phyloP scores from a whole-genome alignment of 30 jellyfish, hydroid and myxozoan genomes.

The Turritopsis rubra region DNA sequence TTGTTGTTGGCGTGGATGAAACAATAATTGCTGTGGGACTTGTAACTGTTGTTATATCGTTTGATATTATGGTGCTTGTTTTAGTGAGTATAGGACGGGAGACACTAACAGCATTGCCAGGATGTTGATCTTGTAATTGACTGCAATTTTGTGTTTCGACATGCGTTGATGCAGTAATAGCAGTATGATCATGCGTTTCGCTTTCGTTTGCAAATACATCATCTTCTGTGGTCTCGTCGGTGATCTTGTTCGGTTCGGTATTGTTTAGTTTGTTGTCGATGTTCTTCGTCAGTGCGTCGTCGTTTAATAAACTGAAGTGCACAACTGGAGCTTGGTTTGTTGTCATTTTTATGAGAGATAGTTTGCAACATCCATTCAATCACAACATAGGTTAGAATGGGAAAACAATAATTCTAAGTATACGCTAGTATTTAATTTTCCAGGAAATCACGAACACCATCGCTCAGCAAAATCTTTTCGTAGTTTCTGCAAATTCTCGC shows the following conservation, averaged over 20 bases:
- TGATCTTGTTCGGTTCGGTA: conserved; percentile 19
- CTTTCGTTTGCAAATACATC: conserved; percentile 41
- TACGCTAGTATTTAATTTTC: background rate
- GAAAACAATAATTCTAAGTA: background rate
- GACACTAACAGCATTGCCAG: background rate
- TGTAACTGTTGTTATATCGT: background rate
- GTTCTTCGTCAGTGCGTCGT: conserved; percentile 21
- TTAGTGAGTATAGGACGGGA: background rate
- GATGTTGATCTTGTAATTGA: background rate
- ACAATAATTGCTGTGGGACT: conserved; percentile 20
- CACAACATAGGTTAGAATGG: background rate
- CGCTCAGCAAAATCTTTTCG: background rate
- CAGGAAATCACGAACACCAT: background rate
- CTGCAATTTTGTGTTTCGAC: conserved; percentile 4
- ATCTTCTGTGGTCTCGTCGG: conserved; percentile 30
- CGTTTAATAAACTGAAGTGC: conserved; percentile 6
- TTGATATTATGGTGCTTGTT: background rate
- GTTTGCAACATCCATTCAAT: background rate
- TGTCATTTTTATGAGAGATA: background rate
- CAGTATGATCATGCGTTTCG: conserved; percentile 14
- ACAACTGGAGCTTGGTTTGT: conserved; percentile 8
- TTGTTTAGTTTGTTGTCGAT: conserved; percentile 22
- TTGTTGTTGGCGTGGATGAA: conserved; percentile 26
- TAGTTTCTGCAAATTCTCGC: background rate
- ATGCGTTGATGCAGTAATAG: conserved; percentile 6